Percentiles rank a stretch among this genome's conserved stretches.
Evolutionary conservation across 2,797 vertebrate species (phyloP).

Genomic region (Megaceryle alcyon): DNA sequence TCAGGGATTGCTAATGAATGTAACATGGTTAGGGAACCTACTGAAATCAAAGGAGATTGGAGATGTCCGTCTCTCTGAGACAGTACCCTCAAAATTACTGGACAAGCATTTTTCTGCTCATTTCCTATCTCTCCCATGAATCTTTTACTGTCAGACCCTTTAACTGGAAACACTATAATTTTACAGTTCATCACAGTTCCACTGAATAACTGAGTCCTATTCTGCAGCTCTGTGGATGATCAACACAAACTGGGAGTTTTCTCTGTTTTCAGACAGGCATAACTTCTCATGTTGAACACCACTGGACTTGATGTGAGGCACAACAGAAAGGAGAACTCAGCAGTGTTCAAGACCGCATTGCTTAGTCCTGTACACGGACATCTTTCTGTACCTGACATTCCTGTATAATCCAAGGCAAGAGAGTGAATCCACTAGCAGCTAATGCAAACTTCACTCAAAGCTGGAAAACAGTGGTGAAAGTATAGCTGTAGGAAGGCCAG

Average conservation of each 20-base stretch:
- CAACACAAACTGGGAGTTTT: neutral
- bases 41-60: neutral
- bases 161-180: conserved; percentile 30
- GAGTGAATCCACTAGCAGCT: conserved; percentile 13
- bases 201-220: neutral
- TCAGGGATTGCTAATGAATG: neutral
- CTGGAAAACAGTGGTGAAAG: neutral
- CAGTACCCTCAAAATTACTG: neutral
- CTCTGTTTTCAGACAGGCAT: neutral
- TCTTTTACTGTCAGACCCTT: conserved; percentile 25
- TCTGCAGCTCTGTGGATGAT: neutral
- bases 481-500: neutral
- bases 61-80: neutral
- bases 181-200: neutral
- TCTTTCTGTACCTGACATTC: neutral
- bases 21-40: neutral
- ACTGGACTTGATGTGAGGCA: neutral
- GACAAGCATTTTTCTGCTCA: conserved; percentile 6
- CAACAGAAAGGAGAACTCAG: neutral
- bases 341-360: neutral
- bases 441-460: neutral
- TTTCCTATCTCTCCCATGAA: conserved; percentile 14
- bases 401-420: neutral
- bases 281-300: neutral
- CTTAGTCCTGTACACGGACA: neutral